These are phyloP conservation scores for Lissocephala sabroskyi DNA, from an alignment of 2,888 invertebrate species.

Conservation along the genomic window DNA sequence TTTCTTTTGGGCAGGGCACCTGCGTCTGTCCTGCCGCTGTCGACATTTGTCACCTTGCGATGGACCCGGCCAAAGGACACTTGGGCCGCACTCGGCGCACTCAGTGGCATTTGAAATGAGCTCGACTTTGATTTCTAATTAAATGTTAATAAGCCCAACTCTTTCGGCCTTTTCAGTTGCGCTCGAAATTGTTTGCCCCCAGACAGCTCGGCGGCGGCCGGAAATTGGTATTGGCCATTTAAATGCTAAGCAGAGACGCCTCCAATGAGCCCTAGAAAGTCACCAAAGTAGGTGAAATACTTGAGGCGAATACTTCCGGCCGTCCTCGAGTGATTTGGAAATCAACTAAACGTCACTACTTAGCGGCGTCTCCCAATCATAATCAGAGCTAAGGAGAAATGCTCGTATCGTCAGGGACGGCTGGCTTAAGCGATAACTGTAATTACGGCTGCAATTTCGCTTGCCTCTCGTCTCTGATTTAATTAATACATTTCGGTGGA, in stretches of 20 bases:
- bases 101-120: conserved; percentile 40
- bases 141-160: conserved; percentile 56
- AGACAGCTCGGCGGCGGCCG: conserved; percentile 11
- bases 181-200: conserved; percentile 6
- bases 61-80: conserved; percentile 16
- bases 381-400: no score
- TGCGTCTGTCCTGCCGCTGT: conserved; percentile 26
- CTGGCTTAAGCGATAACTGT: no score
- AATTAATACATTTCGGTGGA: conserved; percentile 52
- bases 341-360: not conserved
- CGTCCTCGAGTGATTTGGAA: not conserved
- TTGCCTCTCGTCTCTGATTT: conserved; percentile 14
- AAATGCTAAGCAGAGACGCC: conserved; percentile 54
- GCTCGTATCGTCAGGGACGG: no score
- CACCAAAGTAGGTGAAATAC: no score
- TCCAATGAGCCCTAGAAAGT: no score
- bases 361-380: no score
- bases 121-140: conserved; percentile 51
- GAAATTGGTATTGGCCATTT: conserved; percentile 49
- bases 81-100: no score
- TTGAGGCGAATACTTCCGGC: no score
- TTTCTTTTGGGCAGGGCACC: conserved; percentile 25
- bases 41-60: conserved; percentile 10
- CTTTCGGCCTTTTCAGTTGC: conserved; percentile 26
- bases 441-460: conserved; percentile 35